Conservation (phyloP, 1,140 invertebrate genomes). For the Lepidurus apus region DNA sequence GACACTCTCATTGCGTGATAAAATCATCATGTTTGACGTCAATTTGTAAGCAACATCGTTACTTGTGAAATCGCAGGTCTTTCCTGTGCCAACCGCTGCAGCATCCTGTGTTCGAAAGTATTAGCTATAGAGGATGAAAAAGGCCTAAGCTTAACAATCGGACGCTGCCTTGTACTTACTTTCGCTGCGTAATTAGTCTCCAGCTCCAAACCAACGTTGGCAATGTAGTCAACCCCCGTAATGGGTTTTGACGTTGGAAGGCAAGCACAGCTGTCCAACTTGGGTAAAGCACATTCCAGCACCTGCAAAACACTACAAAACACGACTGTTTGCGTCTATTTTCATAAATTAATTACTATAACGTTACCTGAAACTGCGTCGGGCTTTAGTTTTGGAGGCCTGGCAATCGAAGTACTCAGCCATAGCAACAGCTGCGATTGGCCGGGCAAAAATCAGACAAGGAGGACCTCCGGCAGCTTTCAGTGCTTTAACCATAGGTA, state of each 20-base stretch:
- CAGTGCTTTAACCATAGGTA: no score
- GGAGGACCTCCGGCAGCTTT: no score
- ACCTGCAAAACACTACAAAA: neutral
- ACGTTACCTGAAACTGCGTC: neutral
- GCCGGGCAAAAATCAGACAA: no score
- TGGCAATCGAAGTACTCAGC: neutral
- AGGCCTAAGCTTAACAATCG: neutral
- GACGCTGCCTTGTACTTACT: neutral
- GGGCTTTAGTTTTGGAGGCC: neutral
- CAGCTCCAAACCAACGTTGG: neutral
- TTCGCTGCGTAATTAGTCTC: neutral
- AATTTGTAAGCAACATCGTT: neutral
- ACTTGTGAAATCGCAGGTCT: neutral
- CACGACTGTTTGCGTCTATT: neutral
- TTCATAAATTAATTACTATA: neutral
- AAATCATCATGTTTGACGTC: neutral
- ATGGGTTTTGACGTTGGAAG: neutral
- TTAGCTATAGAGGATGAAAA: neutral
- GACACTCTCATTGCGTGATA: neutral
- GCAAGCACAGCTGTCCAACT: neutral
- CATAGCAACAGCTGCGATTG: no score
- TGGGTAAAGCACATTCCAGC: neutral
- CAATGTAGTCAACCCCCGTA: neutral
- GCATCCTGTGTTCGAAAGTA: neutral
- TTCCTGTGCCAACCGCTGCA: neutral